phyloP scores from a whole-genome alignment of 2,113 vertebrate species.

The Pangasianodon hypophthalmus region DNA sequence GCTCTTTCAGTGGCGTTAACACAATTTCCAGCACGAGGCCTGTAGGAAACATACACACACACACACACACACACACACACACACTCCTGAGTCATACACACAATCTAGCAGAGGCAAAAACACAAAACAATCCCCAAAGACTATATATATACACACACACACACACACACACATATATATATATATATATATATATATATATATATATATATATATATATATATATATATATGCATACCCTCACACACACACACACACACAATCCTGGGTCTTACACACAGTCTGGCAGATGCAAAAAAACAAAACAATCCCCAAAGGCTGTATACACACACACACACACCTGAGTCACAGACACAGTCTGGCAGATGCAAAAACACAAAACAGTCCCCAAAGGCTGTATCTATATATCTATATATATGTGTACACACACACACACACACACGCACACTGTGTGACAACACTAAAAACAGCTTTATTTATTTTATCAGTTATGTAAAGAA shows the following conservation, averaged over 20 bases:
- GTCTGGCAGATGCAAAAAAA: neutral
- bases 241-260: conserved; percentile 9
- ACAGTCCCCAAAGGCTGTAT: neutral
- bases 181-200: no score
- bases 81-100: neutral
- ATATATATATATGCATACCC: no score
- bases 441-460: neutral
- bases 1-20: conserved; percentile 21
- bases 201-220: no score
- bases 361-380: neutral
- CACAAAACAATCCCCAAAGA: neutral
- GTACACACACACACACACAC: no score
- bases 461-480: neutral
- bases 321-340: neutral
- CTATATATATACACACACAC: neutral
- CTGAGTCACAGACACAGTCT: neutral
- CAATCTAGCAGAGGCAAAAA: neutral
- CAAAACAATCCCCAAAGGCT: neutral
- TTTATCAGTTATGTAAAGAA: neutral
- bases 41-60: neutral
- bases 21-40: conserved; percentile 36
- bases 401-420: neutral
- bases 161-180: no score
- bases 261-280: neutral
- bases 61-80: neutral